These are phyloP conservation scores for Liolophura sinensis DNA, from an alignment of 1,140 invertebrate genomes.

Conservation along the genomic window DNA sequence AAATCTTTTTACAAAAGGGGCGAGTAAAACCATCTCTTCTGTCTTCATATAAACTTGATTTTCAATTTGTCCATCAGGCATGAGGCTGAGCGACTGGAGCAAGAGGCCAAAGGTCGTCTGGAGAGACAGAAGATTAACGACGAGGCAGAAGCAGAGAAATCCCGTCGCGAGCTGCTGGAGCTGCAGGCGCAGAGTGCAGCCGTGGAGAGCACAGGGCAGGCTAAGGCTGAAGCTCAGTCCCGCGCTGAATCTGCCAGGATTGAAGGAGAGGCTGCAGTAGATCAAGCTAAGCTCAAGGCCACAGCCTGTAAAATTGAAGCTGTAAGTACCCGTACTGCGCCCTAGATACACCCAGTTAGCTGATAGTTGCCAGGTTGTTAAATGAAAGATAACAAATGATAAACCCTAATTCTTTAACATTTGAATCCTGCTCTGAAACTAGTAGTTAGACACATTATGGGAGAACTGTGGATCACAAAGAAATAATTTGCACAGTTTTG, in stretches of 20 bases:
- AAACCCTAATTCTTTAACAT: too few relatives aligned
- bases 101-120: conserved; percentile 62
- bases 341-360: too few relatives aligned
- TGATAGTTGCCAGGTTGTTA: too few relatives aligned
- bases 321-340: too few relatives aligned
- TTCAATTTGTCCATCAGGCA: conserved; percentile 47
- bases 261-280: conserved; percentile 63
- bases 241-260: conserved; percentile 61
- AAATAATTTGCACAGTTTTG: too few relatives aligned
- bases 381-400: too few relatives aligned
- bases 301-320: conserved; percentile 62
- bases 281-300: conserved; percentile 61
- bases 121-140: conserved; percentile 63
- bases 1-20: too few relatives aligned
- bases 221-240: conserved; percentile 63
- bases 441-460: too few relatives aligned
- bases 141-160: conserved; percentile 61
- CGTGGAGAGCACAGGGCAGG: conserved; percentile 60
- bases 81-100: conserved; percentile 64
- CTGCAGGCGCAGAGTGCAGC: conserved; percentile 59
- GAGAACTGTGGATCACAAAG: too few relatives aligned
- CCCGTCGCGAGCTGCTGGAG: conserved; percentile 58
- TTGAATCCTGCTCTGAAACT: too few relatives aligned
- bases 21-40: too few relatives aligned
- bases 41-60: not conserved